Base-by-base conservation (phyloP, 2,888 invertebrate species). In the Eretmocerus hayati region DNA sequence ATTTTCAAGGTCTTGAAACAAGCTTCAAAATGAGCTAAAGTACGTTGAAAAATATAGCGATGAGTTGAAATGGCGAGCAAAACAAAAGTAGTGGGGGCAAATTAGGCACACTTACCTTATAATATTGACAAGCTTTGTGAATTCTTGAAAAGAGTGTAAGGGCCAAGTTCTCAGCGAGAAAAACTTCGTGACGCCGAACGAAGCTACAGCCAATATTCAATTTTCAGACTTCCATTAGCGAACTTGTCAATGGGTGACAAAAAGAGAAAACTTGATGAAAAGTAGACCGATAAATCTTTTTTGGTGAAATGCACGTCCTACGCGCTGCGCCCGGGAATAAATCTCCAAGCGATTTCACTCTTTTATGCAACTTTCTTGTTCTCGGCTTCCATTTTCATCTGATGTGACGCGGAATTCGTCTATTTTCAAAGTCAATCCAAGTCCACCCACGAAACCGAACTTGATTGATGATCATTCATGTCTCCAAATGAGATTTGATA, bases 151-250 rank as follows among this genome's bases (percentile, higher is more conserved):
- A 26, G 6, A 11, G 26, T 11, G 26, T 33, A 8, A 33, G 5
- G 22, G 19, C 15, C 33, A 30, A 39, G 26, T 48, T 44, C 40
- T 26, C 19, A 13, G n/a, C 21, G 26, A 26, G 11, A 43, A 48
- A 48, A 48, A 40, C 43, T 43, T 21, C 23, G 48, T 44, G 44
- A 48, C 37, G 41, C 41, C 45, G 23, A 49, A 41, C 41, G 42
- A 49, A 44, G 44, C 37, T 42, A 38, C 33, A 22, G 23, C 47
- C 50, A 48, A 55, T 54, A 57, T 57, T 55, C 57, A 57, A 57
- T 57, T 55, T 52, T 44, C 55, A 26, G 42, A 50, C 47, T 54
- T 57, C 57, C 57, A 57, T 57, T 57, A 57, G 48, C 55, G 43
- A 51, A 31, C 39, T 52, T 31, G 48, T 32, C 47, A 11, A n/a